Conservation (phyloP, 2,113 vertebrate species). For the Danio rerio region DNA sequence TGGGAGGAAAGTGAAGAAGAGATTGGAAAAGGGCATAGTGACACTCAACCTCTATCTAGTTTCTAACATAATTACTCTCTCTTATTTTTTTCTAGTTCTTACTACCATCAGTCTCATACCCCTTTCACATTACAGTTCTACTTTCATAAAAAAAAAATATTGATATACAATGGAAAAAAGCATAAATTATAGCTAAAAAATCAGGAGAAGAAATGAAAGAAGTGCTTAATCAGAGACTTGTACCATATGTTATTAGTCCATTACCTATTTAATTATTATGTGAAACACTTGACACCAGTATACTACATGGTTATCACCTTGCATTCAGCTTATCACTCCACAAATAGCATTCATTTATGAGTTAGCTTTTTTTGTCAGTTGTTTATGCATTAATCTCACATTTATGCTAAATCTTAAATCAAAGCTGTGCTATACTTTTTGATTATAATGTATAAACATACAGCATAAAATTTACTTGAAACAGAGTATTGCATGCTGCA, state of each 20-base stretch:
- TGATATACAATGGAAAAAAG: neutral
- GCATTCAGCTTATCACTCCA: neutral
- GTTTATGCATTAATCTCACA: too few relatives aligned
- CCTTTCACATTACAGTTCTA: neutral
- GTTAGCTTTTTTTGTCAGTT: neutral
- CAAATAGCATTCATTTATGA: neutral
- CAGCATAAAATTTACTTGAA: too few relatives aligned
- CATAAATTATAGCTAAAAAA: neutral
- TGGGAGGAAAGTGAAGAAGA: slow-evolving; percentile 59
- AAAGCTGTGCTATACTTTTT: too few relatives aligned
- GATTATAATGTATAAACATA: too few relatives aligned
- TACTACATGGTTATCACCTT: neutral
- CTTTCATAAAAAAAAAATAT: neutral
- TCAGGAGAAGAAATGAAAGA: neutral
- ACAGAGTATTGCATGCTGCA: too few relatives aligned
- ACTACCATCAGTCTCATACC: neutral
- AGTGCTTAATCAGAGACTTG: neutral
- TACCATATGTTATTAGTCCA: neutral
- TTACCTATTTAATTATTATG: neutral
- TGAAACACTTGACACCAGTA: neutral
- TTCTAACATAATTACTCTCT: slow-evolving; percentile 14
- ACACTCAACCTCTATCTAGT: slow-evolving; percentile 58
- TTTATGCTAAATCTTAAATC: too few relatives aligned
- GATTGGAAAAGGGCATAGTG: slow-evolving; percentile 65
- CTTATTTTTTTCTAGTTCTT: slow-evolving; percentile 1